These are phyloP conservation scores for Oscheius sp. DNA, from an alignment of 2,888 invertebrate genomes.

Conservation along the genomic window DNA sequence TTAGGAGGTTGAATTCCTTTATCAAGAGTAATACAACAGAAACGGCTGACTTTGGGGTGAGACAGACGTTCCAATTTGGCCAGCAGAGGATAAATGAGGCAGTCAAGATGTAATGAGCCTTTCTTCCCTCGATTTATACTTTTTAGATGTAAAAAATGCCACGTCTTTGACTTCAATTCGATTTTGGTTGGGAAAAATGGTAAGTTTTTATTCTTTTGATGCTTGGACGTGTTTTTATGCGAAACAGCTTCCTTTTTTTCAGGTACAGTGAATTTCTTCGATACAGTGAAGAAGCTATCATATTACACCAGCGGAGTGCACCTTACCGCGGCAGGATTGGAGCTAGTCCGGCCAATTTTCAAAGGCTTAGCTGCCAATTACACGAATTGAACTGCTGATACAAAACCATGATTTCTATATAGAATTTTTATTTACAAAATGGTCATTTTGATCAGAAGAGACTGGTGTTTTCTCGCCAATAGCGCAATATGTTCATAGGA, in stretches of 20 bases:
- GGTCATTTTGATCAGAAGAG: too few species aligned
- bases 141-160: constrained; percentile 49
- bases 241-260: too few species aligned
- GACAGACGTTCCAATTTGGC: constrained; percentile 37
- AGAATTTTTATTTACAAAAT: too few species aligned
- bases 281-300: constrained; percentile 32
- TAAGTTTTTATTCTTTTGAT: too few species aligned
- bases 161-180: constrained; percentile 35
- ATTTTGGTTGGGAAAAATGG: not conserved
- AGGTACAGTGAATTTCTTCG: constrained; percentile 17
- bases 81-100: constrained; percentile 35
- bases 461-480: too few species aligned
- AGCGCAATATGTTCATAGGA: too few species aligned
- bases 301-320: constrained; percentile 38
- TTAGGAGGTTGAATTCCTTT: constrained; percentile 20
- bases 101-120: constrained; percentile 16
- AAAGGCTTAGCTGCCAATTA: not conserved
- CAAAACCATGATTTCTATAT: too few species aligned
- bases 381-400: too few species aligned
- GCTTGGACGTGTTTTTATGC: too few species aligned
- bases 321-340: constrained; percentile 33
- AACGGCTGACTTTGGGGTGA: not conserved
- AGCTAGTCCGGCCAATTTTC: constrained; percentile 23
- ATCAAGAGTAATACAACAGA: not conserved
- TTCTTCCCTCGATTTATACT: too few species aligned